These are phyloP conservation scores for Subacronicta megacephala DNA, from an alignment of 2,888 invertebrate species.

Conservation along the genomic window DNA sequence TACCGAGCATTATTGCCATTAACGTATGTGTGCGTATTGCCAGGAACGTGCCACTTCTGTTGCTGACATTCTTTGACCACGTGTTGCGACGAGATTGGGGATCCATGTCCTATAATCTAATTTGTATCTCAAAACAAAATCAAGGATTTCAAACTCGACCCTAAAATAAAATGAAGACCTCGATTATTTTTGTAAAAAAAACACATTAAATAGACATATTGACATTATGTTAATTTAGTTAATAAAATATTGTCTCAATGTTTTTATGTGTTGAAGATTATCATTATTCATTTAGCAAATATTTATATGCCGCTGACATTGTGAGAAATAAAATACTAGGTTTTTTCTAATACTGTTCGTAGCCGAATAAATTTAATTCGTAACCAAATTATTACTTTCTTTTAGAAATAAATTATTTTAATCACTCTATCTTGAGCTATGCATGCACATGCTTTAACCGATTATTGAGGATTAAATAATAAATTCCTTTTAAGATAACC, in stretches of 20 bases:
- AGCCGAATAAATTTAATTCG: constrained; percentile 6
- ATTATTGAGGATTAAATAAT: neutral
- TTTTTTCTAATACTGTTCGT: constrained; percentile 4
- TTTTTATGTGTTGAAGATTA: neutral
- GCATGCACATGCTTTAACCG: neutral
- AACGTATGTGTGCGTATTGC: too few species aligned
- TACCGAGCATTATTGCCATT: too few species aligned
- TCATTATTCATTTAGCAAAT: neutral
- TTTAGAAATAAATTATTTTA: neutral
- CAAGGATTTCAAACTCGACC: neutral
- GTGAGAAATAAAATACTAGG: constrained; percentile 7
- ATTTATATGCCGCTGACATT: constrained; percentile 9
- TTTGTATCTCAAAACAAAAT: neutral
- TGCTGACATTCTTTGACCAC: too few species aligned
- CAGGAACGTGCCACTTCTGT: too few species aligned
- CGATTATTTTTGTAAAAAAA: neutral
- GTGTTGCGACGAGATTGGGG: too few species aligned
- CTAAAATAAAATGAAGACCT: neutral
- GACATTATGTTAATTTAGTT: neutral
- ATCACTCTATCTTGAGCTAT: neutral
- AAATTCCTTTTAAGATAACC: neutral
- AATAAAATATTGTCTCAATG: constrained; percentile 5
- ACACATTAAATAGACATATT: neutral
- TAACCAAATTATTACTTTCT: constrained; percentile 10
- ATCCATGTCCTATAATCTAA: too few species aligned